These are phyloP conservation scores for Riparia riparia DNA, from an alignment of 2,113 vertebrate species.

Conservation along the genomic window DNA sequence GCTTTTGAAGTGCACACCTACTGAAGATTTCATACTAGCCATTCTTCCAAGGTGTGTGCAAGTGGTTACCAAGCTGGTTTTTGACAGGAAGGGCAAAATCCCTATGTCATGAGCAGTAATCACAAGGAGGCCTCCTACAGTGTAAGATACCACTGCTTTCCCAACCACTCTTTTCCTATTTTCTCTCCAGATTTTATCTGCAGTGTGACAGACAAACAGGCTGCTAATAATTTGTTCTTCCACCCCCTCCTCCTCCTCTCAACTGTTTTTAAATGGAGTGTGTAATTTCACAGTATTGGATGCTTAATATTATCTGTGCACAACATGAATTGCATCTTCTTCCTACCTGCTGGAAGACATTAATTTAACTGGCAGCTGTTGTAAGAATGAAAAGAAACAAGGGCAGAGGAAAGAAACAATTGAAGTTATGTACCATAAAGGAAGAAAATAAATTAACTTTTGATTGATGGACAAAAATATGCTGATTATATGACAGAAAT, in stretches of 20 bases:
- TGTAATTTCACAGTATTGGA: neutral
- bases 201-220: neutral
- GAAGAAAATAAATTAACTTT: neutral
- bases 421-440: neutral
- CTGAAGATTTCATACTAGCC: neutral
- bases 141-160: neutral
- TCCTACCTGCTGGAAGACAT: neutral
- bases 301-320: neutral
- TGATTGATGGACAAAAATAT: neutral
- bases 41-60: neutral
- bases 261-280: neutral
- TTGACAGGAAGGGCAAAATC: neutral
- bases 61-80: neutral
- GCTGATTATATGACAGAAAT: neutral
- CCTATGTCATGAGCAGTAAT: neutral
- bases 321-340: neutral
- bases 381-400: neutral
- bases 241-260: neutral
- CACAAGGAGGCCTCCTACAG: neutral
- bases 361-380: neutral
- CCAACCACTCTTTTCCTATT: neutral
- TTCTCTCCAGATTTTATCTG: neutral
- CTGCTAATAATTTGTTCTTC: constrained; percentile 7
- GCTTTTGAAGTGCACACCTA: neutral
- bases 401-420: neutral